These are phyloP conservation scores for Euglossa dilemma DNA, from an alignment of 1,140 invertebrate genomes.

Conservation along the genomic window DNA sequence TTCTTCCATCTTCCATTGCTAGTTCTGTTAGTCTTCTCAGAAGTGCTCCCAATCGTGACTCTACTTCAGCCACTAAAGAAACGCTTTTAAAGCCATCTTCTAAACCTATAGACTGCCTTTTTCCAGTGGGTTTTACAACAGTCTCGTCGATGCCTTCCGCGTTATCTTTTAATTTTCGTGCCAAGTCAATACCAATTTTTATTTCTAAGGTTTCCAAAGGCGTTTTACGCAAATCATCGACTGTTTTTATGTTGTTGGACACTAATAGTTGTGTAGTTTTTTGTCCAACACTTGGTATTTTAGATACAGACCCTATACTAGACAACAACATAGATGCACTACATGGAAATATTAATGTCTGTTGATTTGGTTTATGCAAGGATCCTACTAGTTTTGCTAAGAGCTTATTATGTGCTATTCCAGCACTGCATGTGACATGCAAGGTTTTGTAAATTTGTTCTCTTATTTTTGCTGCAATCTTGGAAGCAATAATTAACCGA, in stretches of 20 bases:
- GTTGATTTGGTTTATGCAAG: constrained; percentile 90
- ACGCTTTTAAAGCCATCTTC: constrained; percentile 89
- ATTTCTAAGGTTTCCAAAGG: constrained; percentile 85
- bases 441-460: constrained; percentile 86
- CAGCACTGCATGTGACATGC: constrained; percentile 90
- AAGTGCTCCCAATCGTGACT: constrained; percentile 86
- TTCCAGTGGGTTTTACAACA: constrained; percentile 87
- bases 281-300: constrained; percentile 89
- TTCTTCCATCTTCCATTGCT: constrained; percentile 89
- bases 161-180: constrained; percentile 86
- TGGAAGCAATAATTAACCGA: constrained; percentile 86
- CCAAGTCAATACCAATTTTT: constrained; percentile 86
- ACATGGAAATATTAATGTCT: constrained; percentile 89
- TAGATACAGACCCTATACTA: constrained; percentile 83
- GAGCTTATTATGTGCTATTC: constrained; percentile 92
- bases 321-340: constrained; percentile 85
- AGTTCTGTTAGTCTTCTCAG: constrained; percentile 87
- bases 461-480: constrained; percentile 88
- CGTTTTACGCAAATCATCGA: constrained; percentile 82
- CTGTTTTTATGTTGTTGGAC: constrained; percentile 85
- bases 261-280: constrained; percentile 86
- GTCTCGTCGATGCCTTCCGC: constrained; percentile 88
- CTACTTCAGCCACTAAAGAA: constrained; percentile 87
- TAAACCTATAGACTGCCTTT: constrained; percentile 87
- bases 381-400: constrained; percentile 90